Conservation (phyloP, 2,797 vertebrate genomes). For the Periophthalmus magnuspinnatus region DNA sequence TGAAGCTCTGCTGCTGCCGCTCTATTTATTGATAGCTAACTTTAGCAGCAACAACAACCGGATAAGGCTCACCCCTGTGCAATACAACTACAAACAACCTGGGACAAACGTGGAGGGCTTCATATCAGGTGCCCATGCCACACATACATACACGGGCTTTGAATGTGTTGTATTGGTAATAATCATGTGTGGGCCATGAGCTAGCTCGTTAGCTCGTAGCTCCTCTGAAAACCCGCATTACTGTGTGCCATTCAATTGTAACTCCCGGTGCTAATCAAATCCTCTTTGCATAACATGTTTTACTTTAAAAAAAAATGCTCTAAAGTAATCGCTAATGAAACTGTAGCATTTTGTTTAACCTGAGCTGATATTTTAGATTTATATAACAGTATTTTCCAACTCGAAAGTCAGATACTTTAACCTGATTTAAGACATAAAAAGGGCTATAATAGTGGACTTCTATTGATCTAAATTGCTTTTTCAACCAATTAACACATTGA, state of each 20-base stretch:
- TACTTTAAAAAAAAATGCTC: background rate
- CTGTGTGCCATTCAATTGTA: conserved; percentile 12
- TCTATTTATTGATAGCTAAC: conserved; percentile 70
- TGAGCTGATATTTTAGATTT: background rate
- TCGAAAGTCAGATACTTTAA: background rate
- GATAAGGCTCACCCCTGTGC: conserved; percentile 14
- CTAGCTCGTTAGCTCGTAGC: conserved; percentile 56
- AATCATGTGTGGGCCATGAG: conserved; percentile 64
- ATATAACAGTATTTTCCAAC: background rate
- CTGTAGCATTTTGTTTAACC: background rate
- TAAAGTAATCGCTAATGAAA: background rate
- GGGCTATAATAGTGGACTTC: no score
- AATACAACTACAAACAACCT: conserved; percentile 7
- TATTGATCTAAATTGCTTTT: background rate
- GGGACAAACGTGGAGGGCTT: background rate
- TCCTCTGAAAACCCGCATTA: conserved; percentile 70
- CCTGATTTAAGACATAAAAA: background rate
- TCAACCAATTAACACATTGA: no score
- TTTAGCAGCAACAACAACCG: conserved; percentile 49
- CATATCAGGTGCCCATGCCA: background rate
- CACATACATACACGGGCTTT: conserved; percentile 21
- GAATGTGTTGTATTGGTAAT: conserved; percentile 61
- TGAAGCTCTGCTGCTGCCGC: conserved; percentile 54
- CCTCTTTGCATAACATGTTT: background rate
- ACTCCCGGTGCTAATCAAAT: background rate